These are phyloP conservation scores for Aporophyla nigra DNA, from an alignment of 2,888 invertebrate species.

Conservation along the genomic window DNA sequence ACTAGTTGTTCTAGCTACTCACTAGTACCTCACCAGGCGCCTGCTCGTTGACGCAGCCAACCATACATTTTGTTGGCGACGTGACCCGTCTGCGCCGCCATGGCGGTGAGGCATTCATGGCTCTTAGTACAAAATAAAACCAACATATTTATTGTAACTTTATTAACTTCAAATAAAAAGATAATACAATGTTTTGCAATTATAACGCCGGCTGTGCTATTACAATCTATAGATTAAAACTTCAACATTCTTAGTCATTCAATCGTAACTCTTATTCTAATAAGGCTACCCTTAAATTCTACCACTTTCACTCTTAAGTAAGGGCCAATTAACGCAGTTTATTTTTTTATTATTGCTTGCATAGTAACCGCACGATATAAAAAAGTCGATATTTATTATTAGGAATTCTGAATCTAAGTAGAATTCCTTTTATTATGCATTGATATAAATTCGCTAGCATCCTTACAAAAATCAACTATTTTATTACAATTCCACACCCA, in stretches of 20 bases:
- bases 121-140: slow-evolving; percentile 58
- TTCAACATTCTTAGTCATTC: slow-evolving; percentile 82
- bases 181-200: slow-evolving; percentile 86
- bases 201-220: slow-evolving; percentile 88
- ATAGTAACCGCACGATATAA: slow-evolving; percentile 57
- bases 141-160: slow-evolving; percentile 82
- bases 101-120: no score
- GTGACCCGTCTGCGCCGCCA: no score
- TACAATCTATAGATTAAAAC: slow-evolving; percentile 84
- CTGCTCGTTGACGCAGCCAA: no score
- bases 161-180: slow-evolving; percentile 87
- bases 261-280: slow-evolving; percentile 86
- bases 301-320: slow-evolving; percentile 79
- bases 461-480: slow-evolving; percentile 59
- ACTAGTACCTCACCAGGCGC: no score
- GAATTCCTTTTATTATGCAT: slow-evolving; percentile 65
- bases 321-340: slow-evolving; percentile 76
- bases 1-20: no score
- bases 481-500: slow-evolving; percentile 52
- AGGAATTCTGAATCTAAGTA: slow-evolving; percentile 56
- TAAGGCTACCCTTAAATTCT: slow-evolving; percentile 90
- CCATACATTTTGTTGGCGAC: no score
- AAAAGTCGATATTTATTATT: slow-evolving; percentile 53
- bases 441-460: slow-evolving; percentile 69
- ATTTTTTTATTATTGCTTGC: slow-evolving; percentile 79